Evolutionary conservation across 1,140 invertebrate species (phyloP).

Genomic region (Mizuhopecten yessoensis): DNA sequence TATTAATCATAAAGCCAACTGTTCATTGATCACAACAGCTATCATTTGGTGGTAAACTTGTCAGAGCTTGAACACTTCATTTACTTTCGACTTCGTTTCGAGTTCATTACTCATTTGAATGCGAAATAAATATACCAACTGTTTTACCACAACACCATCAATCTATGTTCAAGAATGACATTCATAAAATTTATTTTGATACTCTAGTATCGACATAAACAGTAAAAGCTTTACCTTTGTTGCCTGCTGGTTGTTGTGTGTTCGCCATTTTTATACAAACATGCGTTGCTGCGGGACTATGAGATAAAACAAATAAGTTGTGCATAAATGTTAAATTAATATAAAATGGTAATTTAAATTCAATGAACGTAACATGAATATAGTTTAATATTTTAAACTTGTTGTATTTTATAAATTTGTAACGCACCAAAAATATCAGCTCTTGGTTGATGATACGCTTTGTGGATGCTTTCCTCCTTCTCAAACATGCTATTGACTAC

Average conservation of each 20-base stretch:
- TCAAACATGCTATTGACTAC: not conserved
- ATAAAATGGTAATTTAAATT: too few relatives aligned
- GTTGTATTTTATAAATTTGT: not conserved
- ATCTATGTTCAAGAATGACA: not conserved
- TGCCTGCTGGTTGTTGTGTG: constrained; percentile 54
- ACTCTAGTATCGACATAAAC: not conserved
- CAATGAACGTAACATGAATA: too few relatives aligned
- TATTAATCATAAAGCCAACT: too few relatives aligned
- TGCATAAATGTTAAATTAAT: not conserved
- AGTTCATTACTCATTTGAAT: not conserved
- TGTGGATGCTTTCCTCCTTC: not conserved
- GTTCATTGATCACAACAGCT: too few relatives aligned
- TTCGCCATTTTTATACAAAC: constrained; percentile 68
- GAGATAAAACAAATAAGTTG: not conserved
- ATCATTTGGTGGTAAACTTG: not conserved
- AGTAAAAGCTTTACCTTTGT: constrained; percentile 52
- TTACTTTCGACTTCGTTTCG: not conserved
- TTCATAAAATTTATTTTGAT: not conserved
- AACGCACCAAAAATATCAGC: not conserved
- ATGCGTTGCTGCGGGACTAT: not conserved
- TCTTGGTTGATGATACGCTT: not conserved
- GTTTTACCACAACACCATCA: not conserved
- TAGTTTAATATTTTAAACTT: too few relatives aligned
- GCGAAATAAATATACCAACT: too few relatives aligned
- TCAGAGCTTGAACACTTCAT: constrained; percentile 22